Evolutionary conservation across 2,888 invertebrate genomes (phyloP).

Genomic region (Thyatira batis): DNA sequence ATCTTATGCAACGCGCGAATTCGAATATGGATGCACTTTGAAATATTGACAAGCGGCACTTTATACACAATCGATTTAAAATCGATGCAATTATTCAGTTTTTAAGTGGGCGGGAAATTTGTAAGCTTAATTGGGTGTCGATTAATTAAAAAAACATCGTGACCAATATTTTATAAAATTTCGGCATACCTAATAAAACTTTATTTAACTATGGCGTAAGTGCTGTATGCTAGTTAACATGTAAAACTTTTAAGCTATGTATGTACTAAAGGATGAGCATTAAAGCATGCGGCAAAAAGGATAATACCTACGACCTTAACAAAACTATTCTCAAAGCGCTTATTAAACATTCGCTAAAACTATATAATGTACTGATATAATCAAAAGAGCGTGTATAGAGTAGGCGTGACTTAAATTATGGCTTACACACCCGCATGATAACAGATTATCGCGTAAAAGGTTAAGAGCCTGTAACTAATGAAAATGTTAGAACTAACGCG

Average conservation of each 20-base stretch:
- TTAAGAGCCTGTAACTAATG: conserved; percentile 15
- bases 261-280: too few species aligned
- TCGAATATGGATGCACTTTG: not conserved
- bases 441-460: conserved; percentile 21
- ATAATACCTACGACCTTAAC: too few species aligned
- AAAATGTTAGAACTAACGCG: conserved; percentile 15
- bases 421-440: conserved; percentile 21
- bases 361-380: not conserved
- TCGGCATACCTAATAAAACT: too few species aligned
- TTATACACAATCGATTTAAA: not conserved
- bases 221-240: too few species aligned
- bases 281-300: too few species aligned
- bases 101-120: not conserved
- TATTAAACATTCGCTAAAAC: too few species aligned
- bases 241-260: too few species aligned
- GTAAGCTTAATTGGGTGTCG: not conserved
- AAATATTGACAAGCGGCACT: not conserved
- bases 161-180: too few species aligned
- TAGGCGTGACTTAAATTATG: not conserved
- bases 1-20: not conserved
- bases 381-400: not conserved
- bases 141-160: too few species aligned
- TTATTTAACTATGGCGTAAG: too few species aligned
- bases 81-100: not conserved
- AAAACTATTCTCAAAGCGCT: too few species aligned